These are phyloP conservation scores for Perodicticus potto DNA, from an alignment of 2,797 vertebrate genomes.

Conservation along the genomic window DNA sequence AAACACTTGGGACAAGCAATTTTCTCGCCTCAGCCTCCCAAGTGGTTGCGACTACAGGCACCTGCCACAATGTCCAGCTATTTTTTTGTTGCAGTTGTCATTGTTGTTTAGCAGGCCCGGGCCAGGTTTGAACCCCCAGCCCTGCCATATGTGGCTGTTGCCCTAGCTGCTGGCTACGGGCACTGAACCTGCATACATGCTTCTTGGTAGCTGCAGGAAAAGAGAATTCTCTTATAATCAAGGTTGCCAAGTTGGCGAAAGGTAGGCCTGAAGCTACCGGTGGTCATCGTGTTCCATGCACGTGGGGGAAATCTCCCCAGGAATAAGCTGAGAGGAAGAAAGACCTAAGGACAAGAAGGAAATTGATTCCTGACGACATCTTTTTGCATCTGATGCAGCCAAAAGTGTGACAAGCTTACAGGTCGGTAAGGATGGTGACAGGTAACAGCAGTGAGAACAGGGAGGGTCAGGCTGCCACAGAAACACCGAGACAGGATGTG, in stretches of 20 bases:
- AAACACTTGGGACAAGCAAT: too few relatives aligned
- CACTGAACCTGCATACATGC: too few relatives aligned
- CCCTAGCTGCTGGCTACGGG: too few relatives aligned
- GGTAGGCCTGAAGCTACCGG: constrained; percentile 31
- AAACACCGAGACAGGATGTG: not conserved
- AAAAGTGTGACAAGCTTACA: not conserved
- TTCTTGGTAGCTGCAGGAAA: too few relatives aligned
- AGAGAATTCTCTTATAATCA: constrained; percentile 63
- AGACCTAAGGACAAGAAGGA: not conserved
- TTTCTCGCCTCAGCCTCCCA: too few relatives aligned
- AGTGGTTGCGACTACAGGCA: too few relatives aligned
- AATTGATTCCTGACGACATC: not conserved
- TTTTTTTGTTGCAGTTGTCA: too few relatives aligned
- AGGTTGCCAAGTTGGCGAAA: constrained; percentile 73
- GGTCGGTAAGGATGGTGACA: too few relatives aligned
- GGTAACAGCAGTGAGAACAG: not conserved
- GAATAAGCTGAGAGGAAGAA: constrained; percentile 11
- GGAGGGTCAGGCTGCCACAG: not conserved
- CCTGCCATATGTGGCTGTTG: too few relatives aligned
- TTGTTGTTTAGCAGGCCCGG: too few relatives aligned
- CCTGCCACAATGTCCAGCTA: too few relatives aligned
- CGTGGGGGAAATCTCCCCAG: not conserved
- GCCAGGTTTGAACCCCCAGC: too few relatives aligned
- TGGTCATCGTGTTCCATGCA: not conserved
- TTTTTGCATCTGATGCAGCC: not conserved